Base-by-base conservation (phyloP, 2,797 vertebrate species). In the Cynopterus sphinx region DNA sequence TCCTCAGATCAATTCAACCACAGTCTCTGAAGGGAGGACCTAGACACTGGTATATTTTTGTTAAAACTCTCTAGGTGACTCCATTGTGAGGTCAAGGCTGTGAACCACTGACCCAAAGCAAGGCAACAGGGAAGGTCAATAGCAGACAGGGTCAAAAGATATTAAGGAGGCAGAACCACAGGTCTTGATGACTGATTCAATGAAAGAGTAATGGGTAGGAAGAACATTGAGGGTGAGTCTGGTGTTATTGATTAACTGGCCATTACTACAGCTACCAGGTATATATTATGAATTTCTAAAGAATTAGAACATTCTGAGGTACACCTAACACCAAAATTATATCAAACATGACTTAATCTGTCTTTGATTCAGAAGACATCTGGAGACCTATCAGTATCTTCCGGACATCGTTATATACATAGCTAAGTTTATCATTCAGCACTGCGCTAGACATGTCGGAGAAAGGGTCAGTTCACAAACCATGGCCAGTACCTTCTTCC, bases 241-340 rank as follows among this genome's bases (percentile, higher is more conserved):
- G 51, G n/a, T 68, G 15, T 85, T 88, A 36, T 73, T 68, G 26
- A n/a, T 91, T 96, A 31, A 55, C 33, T 63, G 65, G 26, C 24
- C 4, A 24, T 78, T 78, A 41, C 24, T 83, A 39, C 74, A 65
- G 57, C 81, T 91, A 86, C 22, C 4, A 36, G 22, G 19, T 63
- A 81, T 41, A 78, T 36, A 67, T 88, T 59, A 46, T 88, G 17
- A 28, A 73, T 85, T 94, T 88, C 21, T 36, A 73, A 95, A 77
- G 49, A 89, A 68, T 73, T 77, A 75, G 28, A 82, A 82, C 59
- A 67, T 67, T 46, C 59, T 12, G 49, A 96, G 39, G n/a, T 65
- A 49, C 0, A 9, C 16, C 67, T 65, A 71, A 68, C 4, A 68
- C 9, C 15, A 74, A 65, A 78, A 55, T 84, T 46, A 51, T 26